Percentiles rank a stretch among this genome's conserved stretches.
phyloP scores from a whole-genome alignment of 2,113 vertebrate species.

The Melospiza georgiana region DNA sequence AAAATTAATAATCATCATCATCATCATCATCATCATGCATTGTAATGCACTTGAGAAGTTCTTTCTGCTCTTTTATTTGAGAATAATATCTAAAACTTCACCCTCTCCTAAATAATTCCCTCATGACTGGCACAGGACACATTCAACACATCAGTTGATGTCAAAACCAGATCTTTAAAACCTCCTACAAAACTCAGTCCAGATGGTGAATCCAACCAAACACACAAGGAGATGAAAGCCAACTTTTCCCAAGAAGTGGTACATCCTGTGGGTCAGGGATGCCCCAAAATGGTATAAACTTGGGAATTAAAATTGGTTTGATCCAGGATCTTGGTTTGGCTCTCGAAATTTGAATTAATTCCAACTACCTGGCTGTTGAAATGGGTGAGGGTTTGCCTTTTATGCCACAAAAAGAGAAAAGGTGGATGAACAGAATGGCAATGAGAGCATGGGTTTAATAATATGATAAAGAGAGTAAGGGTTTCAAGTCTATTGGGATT shows the following conservation, averaged over 20 bases:
- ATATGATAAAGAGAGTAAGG: no score
- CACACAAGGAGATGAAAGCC: neutral
- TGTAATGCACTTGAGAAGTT: neutral
- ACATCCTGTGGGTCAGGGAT: rapidly evolving
- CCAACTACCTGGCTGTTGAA: rapidly evolving
- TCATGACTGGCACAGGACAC: neutral
- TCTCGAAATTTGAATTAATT: neutral
- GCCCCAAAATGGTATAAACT: neutral
- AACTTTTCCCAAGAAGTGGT: neutral
- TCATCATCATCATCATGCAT: neutral
- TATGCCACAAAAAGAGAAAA: no score
- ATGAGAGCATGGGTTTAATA: neutral
- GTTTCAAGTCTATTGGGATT: neutral
- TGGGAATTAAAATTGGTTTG: neutral
- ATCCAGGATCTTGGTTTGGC: neutral
- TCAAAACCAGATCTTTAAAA: neutral
- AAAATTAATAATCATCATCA: neutral
- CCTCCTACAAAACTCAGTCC: neutral
- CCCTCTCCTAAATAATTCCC: neutral
- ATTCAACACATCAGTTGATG: rapidly evolving
- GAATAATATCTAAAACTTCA: neutral
- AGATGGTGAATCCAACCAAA: neutral
- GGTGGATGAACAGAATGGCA: neutral
- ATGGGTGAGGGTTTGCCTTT: neutral
- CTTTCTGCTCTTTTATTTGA: neutral